These are phyloP conservation scores for Euura saliciscinereae DNA, from an alignment of 1,140 invertebrate genomes.

Conservation along the genomic window DNA sequence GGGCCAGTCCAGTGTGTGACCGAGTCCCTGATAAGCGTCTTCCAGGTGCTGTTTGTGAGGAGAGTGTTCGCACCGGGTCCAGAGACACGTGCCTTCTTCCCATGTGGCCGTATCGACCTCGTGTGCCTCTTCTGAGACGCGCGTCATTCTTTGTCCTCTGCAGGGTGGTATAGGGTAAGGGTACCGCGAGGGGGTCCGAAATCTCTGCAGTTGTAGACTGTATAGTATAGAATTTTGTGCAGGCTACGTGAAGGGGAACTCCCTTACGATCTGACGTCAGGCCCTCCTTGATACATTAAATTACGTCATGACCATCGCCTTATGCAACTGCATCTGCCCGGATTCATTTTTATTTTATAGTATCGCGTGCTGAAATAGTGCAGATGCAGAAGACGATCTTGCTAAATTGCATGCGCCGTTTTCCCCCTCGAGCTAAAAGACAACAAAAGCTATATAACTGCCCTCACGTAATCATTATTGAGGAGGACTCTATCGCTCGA, in stretches of 20 bases:
- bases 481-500: too few relatives aligned
- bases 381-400: too few relatives aligned
- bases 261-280: conserved; percentile 36
- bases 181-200: neutral
- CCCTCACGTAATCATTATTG: too few relatives aligned
- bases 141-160: conserved; percentile 31
- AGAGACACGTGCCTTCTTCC: conserved; percentile 51
- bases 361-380: too few relatives aligned
- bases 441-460: too few relatives aligned
- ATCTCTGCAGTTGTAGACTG: neutral
- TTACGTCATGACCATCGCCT: neutral
- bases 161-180: neutral
- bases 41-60: conserved; percentile 39
- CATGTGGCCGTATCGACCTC: conserved; percentile 40
- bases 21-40: conserved; percentile 25
- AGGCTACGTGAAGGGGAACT: conserved; percentile 13
- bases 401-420: too few relatives aligned
- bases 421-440: too few relatives aligned
- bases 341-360: too few relatives aligned
- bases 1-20: neutral
- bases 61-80: conserved; percentile 26
- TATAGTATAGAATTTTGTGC: neutral
- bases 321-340: neutral
- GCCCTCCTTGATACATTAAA: conserved; percentile 33
- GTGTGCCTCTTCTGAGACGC: conserved; percentile 22